These are phyloP conservation scores for Menura novaehollandiae DNA, from an alignment of 2,113 vertebrate species.

Conservation along the genomic window DNA sequence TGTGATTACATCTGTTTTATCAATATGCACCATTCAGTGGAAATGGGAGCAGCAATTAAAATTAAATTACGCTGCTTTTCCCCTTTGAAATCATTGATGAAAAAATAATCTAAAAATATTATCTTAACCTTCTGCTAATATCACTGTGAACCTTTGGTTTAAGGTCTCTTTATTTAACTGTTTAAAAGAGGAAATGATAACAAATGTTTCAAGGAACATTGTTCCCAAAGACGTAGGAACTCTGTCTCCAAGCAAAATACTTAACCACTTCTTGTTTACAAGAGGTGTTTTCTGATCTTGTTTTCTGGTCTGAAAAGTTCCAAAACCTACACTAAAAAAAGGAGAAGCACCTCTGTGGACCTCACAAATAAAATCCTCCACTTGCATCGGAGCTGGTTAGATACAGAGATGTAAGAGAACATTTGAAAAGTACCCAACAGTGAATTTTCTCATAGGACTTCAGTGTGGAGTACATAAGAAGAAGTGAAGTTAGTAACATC, in stretches of 20 bases:
- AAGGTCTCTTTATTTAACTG: slow-evolving; percentile 27
- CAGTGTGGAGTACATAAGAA: background rate
- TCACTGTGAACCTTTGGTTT: slow-evolving; percentile 4
- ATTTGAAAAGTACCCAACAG: background rate
- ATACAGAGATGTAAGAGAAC: background rate
- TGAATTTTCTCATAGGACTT: background rate
- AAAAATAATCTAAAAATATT: slow-evolving; percentile 21
- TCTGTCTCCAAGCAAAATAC: slow-evolving; percentile 4
- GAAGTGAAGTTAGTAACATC: background rate
- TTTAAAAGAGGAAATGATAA: slow-evolving; percentile 51
- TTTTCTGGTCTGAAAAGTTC: background rate
- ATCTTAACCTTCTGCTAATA: slow-evolving; percentile 47
- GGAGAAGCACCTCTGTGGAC: background rate
- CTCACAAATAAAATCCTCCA: background rate
- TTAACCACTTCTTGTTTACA: slow-evolving; percentile 21
- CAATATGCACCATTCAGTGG: background rate
- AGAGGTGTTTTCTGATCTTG: background rate
- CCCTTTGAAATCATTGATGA: slow-evolving; percentile 39
- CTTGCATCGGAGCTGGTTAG: background rate
- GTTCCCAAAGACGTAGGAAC: slow-evolving; percentile 1
- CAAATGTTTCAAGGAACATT: slow-evolving; percentile 8
- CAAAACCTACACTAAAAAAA: background rate
- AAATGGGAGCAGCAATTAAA: background rate
- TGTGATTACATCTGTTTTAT: slow-evolving; percentile 30
- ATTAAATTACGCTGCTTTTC: slow-evolving; percentile 29